Evolutionary conservation across 2,113 vertebrate species (phyloP), one percentile per base, ranked within the genome.

Genomic region (Brevimyrus niger): DNA sequence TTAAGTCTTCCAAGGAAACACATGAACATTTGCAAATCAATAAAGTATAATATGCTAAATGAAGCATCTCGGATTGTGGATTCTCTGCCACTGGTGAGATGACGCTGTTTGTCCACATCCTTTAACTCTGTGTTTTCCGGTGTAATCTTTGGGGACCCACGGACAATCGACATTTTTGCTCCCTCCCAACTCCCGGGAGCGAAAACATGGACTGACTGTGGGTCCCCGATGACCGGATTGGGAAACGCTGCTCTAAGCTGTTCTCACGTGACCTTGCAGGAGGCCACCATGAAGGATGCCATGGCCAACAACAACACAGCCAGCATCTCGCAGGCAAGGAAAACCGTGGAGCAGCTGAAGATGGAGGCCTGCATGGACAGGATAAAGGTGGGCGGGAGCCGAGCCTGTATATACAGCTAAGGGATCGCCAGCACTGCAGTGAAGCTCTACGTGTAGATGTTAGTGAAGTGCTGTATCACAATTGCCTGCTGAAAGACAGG

Each of bases 321-420:
- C 50, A 89, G 88, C 80, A 89, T 89, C 88, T 89, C 88, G 13
- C 88, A 89, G 92, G 98, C 98, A 93, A 96, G 98, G 94, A 99
- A 98, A 94, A 96, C 98, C 44, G 98, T 99, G 94, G 98, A 99
- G 91, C 98, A 99, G 92, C 96, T 99, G 50, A 99, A 99, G 96
- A 98, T 99, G 98, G 98, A 99, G 94, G 98, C 98, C 88, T 98
- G 98, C 92, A 98, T 99, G 97, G 98, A 99, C 91, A 96, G 98
- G 90, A 98, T 99, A 93, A 99, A 99, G 98, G 98, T 99, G 93
- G 92, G 27, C 15, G 65, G n/a, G 31, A 15, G 11, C 65, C 9
- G 27, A 35, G 27, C 3, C 1, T 42, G 35, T 80, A 2, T 42
- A 6, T 73, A 73, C 11, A 4, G 27, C n/a, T 38, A 17, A 15